These are phyloP conservation scores for Sialis lutaria DNA, from an alignment of 2,888 invertebrate species.

Conservation along the genomic window DNA sequence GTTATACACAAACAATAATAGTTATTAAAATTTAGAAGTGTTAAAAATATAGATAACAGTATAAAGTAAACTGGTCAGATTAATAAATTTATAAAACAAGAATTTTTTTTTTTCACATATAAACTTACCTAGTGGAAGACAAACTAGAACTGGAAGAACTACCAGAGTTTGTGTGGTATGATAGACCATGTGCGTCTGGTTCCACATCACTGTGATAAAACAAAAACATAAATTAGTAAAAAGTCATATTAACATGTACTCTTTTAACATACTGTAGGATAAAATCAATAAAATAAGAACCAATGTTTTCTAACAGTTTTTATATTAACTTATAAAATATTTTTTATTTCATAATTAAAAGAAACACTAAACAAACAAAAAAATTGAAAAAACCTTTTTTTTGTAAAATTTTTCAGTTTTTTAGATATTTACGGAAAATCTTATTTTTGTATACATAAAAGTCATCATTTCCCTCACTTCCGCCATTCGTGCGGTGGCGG, in stretches of 20 bases:
- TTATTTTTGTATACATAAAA: no score
- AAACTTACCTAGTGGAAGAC: slow-evolving; percentile 31
- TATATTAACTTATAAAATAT: no score
- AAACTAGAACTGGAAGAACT: slow-evolving; percentile 57
- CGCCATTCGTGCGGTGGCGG: no score
- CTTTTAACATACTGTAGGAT: background rate
- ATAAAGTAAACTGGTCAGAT: background rate
- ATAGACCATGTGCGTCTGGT: slow-evolving; percentile 37
- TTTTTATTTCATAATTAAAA: no score
- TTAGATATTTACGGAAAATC: no score
- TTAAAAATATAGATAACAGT: background rate
- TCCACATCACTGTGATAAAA: slow-evolving; percentile 42
- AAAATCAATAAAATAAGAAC: no score
- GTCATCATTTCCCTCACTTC: no score
- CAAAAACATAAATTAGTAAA: slow-evolving; percentile 9
- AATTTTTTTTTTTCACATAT: background rate
- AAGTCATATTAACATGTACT: no score
- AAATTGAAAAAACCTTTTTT: no score
- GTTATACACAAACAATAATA: slow-evolving; percentile 10
- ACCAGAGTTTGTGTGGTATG: slow-evolving; percentile 35
- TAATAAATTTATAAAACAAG: background rate
- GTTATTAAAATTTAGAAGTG: background rate
- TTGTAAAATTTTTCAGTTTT: no score
- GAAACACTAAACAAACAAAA: no score
- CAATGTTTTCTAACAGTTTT: no score